A percentile compares a stretch with the other conserved stretches of the same genome.
These are phyloP conservation scores for Troglohyphantes excavatus DNA, from an alignment of 2,888 invertebrate species.

Conservation along the genomic window DNA sequence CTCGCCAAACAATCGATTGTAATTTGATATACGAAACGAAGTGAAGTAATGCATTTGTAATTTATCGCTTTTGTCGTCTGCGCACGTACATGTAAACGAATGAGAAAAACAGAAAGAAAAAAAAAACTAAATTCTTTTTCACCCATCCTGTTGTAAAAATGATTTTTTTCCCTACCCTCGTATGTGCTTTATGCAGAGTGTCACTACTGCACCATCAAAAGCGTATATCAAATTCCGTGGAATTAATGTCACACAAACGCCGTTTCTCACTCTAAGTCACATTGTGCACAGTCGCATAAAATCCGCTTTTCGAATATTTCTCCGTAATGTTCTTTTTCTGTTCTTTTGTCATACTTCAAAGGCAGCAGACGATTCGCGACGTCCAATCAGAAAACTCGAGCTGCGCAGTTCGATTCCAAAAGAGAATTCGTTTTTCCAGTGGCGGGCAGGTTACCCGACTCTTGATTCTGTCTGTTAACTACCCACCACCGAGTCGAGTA, in stretches of 20 bases:
- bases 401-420: slow-evolving; percentile 29
- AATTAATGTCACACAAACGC: slow-evolving; percentile 44
- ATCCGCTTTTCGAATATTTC: slow-evolving; percentile 65
- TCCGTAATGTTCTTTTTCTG: slow-evolving; percentile 30
- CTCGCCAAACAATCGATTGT: too few relatives aligned
- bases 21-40: not conserved
- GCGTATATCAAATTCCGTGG: slow-evolving; percentile 28
- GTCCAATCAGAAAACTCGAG: slow-evolving; percentile 33
- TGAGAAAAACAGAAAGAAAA: not conserved
- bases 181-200: slow-evolving; percentile 15
- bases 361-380: slow-evolving; percentile 40
- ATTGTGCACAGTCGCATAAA: slow-evolving; percentile 67
- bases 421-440: slow-evolving; percentile 4
- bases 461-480: slow-evolving; percentile 32
- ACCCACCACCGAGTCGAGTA: not conserved
- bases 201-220: not conserved
- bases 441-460: not conserved
- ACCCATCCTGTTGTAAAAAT: slow-evolving; percentile 1
- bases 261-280: slow-evolving; percentile 44
- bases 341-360: slow-evolving; percentile 54
- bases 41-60: not conserved
- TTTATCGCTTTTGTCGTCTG: slow-evolving; percentile 9
- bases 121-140: not conserved
- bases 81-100: not conserved
- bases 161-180: not conserved